Base-by-base conservation (phyloP, 2,797 vertebrate genomes). In the Adrianichthys oophorus region DNA sequence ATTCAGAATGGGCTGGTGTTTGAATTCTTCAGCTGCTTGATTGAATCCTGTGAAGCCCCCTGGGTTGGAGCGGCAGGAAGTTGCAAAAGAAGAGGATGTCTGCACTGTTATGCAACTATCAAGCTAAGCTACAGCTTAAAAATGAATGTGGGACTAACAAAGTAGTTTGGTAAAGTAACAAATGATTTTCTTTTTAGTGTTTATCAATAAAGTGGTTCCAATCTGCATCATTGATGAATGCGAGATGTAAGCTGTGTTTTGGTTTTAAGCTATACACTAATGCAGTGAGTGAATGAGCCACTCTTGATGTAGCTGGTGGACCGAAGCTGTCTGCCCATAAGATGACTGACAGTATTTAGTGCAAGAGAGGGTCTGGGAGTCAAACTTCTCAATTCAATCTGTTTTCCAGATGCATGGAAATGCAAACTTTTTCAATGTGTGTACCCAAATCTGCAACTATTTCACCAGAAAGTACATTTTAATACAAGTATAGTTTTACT, bases 401-500 rank as follows among this genome's bases (percentile, higher is more conserved):
- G 32, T 37, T 12, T 37, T 56, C 42, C 54, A 56, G 57, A 49
- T 69, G 24, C 65, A 26, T 26, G 47, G 48, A 80, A 62, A 83
- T 84, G 70, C 70, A 85, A 77, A 81, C 78, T 65, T 61, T 62
- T 77, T 72, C 5, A 12, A 37, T 4, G 32, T 13, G 4, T 12
- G 32, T 37, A 12, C 32, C 10, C 3, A 13, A 37, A 37, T 13
- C 32, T 37, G 32, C 32, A 4, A 10, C 10, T 37, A 37, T 37
- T 37, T 37, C 32, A 10, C 10, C 2, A 37, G 32, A 37, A 37
- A 37, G 32, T 37, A 10, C 29, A 32, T 32, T 32, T 32, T 10
- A 32, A 32, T 8, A 4, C 10, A 37, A 37, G 32, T 3, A 37
- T 13, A 37, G 10, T 37, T 37, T 37, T 37, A 37, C 32, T 37